Evolutionary conservation across 1,140 invertebrate genomes (phyloP).

Genomic region (Helicoverpa armigera): DNA sequence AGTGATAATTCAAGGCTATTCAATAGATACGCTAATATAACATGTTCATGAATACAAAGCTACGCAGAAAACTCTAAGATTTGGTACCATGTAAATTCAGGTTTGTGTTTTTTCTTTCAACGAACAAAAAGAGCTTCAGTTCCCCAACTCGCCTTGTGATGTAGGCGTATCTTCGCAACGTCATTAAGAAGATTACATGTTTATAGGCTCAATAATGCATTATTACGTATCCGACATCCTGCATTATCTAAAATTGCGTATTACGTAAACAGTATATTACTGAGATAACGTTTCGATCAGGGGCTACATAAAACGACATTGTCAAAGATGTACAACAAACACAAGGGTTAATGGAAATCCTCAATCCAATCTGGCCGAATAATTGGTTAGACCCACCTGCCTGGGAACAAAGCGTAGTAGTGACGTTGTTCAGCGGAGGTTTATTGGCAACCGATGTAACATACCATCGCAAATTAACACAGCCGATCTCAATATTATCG

Average conservation of each 20-base stretch:
- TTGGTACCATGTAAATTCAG: too few species aligned
- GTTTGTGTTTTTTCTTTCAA: too few species aligned
- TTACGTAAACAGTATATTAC: slow-evolving; percentile 40
- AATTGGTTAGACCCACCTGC: slow-evolving; percentile 67
- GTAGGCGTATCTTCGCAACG: not conserved
- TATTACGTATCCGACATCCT: slow-evolving; percentile 39
- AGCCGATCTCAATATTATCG: slow-evolving; percentile 62
- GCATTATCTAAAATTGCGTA: slow-evolving; percentile 33
- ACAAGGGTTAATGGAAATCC: slow-evolving; percentile 69
- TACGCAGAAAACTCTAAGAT: not conserved
- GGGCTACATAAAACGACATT: slow-evolving; percentile 42
- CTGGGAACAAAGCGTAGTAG: slow-evolving; percentile 63
- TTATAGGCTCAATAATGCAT: slow-evolving; percentile 26
- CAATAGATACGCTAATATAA: not conserved
- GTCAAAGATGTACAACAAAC: slow-evolving; percentile 54
- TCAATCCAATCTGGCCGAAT: slow-evolving; percentile 64
- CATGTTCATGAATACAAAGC: slow-evolving; percentile 10
- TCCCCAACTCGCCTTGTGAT: too few species aligned
- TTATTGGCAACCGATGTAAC: slow-evolving; percentile 70
- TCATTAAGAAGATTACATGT: slow-evolving; percentile 37
- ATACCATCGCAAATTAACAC: slow-evolving; percentile 71
- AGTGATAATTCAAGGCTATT: slow-evolving; percentile 31
- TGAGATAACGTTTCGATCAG: slow-evolving; percentile 37
- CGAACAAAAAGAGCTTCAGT: too few species aligned
- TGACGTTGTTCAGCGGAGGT: slow-evolving; percentile 64